Evolutionary conservation across 2,797 vertebrate species (phyloP).

Genomic region (Ciconia nigra): DNA sequence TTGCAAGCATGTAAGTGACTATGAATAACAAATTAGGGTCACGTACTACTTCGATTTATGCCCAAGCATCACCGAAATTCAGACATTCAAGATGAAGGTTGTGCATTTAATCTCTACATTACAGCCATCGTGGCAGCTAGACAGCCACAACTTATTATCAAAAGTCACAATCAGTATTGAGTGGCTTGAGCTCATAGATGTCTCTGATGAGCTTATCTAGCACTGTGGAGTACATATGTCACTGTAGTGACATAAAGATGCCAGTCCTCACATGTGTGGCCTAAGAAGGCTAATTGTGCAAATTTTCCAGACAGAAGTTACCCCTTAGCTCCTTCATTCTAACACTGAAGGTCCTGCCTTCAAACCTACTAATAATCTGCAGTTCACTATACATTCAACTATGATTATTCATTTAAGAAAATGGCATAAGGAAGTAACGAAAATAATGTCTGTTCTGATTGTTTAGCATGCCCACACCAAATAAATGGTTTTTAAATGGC

Average conservation of each 20-base stretch:
- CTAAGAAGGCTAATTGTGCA: not conserved
- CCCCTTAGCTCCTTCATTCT: not conserved
- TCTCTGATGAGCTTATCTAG: not conserved
- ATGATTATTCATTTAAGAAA: not conserved
- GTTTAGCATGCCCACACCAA: not conserved
- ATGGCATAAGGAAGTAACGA: not conserved
- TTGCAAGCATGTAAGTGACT: not conserved
- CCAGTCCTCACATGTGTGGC: not conserved
- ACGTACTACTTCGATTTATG: not conserved
- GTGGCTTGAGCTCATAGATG: not conserved
- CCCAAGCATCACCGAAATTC: not conserved
- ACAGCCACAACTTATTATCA: not conserved
- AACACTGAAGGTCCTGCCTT: not conserved
- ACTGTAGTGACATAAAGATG: not conserved
- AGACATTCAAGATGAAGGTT: not conserved
- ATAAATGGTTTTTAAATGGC: not conserved
- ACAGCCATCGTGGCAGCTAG: rapidly evolving
- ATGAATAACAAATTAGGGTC: not conserved
- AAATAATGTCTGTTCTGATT: not conserved
- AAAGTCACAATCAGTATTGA: not conserved
- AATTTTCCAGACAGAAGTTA: not conserved
- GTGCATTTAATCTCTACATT: not conserved
- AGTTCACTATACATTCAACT: not conserved
- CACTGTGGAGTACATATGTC: not conserved
- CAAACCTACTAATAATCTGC: not conserved